A percentile compares a stretch with the other conserved stretches of the same genome.
Evolutionary conservation across 2,113 vertebrate species (phyloP).

Genomic region (Pelmatolapia mariae): DNA sequence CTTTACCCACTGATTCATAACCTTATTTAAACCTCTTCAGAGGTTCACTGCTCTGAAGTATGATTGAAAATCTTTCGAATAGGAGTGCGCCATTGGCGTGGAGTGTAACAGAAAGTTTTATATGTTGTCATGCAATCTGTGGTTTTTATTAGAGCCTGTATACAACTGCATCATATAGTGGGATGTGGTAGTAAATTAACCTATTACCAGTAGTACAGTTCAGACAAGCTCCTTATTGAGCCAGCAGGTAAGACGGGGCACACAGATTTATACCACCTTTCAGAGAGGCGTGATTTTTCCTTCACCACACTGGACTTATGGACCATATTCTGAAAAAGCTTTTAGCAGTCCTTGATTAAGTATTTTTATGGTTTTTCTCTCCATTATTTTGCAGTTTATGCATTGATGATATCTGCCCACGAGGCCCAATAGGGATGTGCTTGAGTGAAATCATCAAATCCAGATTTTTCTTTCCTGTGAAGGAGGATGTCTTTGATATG

Average conservation of each 20-base stretch:
- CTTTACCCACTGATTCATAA: not conserved
- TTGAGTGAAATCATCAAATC: conserved; percentile 55
- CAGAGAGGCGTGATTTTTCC: conserved; percentile 14
- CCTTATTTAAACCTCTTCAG: not conserved
- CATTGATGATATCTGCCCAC: conserved; percentile 49
- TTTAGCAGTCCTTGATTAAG: conserved; percentile 55
- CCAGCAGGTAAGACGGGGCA: conserved; percentile 19
- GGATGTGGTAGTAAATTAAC: conserved; percentile 49
- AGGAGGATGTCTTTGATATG: conserved; percentile 57
- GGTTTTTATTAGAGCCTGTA: conserved; percentile 49
- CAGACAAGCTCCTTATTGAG: conserved; percentile 54
- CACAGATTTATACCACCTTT: conserved; percentile 52
- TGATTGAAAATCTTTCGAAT: conserved; percentile 2
- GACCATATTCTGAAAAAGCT: conserved; percentile 46
- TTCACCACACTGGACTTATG: conserved; percentile 37
- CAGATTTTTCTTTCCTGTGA: conserved; percentile 33
- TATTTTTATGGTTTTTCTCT: conserved; percentile 45
- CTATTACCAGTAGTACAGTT: conserved; percentile 50
- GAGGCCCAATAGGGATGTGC: conserved; percentile 17
- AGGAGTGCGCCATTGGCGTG: not conserved
- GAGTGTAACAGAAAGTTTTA: conserved; percentile 26
- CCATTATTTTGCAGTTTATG: conserved; percentile 61
- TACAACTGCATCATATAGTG: conserved; percentile 41
- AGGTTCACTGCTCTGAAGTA: not conserved
- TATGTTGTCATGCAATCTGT: conserved; percentile 48